phyloP scores from a whole-genome alignment of 2,797 vertebrate genomes.

The Pseudochirops cupreus region DNA sequence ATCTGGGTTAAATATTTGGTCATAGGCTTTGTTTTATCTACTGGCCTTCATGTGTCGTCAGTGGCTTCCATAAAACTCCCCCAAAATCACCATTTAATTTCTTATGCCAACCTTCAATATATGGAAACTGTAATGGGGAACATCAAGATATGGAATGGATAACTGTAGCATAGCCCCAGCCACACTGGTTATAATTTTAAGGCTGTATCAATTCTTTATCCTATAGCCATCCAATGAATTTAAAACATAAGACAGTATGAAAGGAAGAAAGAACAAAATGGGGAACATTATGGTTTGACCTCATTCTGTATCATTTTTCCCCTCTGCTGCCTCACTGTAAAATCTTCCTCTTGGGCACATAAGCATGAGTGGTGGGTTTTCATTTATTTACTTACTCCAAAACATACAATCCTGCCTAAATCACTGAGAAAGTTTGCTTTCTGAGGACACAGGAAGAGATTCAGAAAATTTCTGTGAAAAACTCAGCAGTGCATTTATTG shows the following conservation, averaged over 20 bases:
- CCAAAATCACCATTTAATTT: not conserved
- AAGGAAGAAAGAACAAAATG: not conserved
- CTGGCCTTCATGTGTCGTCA: not conserved
- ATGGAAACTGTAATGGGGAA: not conserved
- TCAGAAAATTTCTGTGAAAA: conserved; percentile 26
- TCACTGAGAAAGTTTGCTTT: conserved; percentile 32
- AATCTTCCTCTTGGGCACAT: not conserved
- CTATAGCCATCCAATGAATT: not conserved
- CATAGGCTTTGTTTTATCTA: not conserved
- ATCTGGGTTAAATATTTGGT: not conserved
- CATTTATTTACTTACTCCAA: conserved; percentile 34
- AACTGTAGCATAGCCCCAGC: not conserved
- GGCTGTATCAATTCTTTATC: not conserved
- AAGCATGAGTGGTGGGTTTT: not conserved
- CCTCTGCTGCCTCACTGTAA: not conserved
- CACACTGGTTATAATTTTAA: conserved; percentile 34
- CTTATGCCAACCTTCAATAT: not conserved
- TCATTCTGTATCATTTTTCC: conserved; percentile 24
- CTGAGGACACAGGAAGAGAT: conserved; percentile 10
- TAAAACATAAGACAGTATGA: conserved; percentile 21
- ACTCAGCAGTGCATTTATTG: not conserved
- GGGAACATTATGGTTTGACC: not conserved
- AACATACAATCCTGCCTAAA: not conserved
- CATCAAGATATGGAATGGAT: not conserved
- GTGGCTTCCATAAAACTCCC: not conserved